Conservation (phyloP, 2,888 invertebrate genomes). For the Napeogenes inachia region DNA sequence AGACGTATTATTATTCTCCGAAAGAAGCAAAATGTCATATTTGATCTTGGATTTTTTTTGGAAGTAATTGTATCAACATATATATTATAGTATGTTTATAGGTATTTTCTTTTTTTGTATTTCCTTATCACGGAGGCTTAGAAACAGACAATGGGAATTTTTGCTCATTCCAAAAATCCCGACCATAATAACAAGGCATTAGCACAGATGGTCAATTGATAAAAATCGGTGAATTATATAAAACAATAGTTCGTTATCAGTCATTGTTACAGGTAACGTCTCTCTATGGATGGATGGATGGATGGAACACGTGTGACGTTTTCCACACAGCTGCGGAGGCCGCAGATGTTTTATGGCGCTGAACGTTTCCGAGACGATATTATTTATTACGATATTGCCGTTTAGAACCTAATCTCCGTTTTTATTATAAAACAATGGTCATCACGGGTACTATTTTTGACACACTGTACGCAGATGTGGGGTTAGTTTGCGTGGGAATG, state of each 20-base stretch:
- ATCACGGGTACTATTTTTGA: conserved; percentile 64
- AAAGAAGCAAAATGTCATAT: neutral
- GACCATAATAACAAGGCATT: conserved; percentile 25
- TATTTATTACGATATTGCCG: conserved; percentile 75
- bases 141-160: neutral
- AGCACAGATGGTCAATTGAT: conserved; percentile 52
- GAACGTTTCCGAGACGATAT: conserved; percentile 74
- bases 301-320: conserved; percentile 71
- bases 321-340: conserved; percentile 70
- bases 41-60: no score
- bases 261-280: conserved; percentile 45
- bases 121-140: neutral
- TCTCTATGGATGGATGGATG: conserved; percentile 63
- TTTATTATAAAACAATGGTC: conserved; percentile 75
- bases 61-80: neutral
- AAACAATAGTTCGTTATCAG: conserved; percentile 48
- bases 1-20: conserved; percentile 13
- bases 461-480: conserved; percentile 69
- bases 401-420: conserved; percentile 74
- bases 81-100: neutral
- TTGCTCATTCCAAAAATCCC: conserved; percentile 14
- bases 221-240: conserved; percentile 31
- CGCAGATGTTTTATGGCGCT: conserved; percentile 75
- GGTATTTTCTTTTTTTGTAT: no score
- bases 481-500: conserved; percentile 59